Conservation (phyloP, 2,888 invertebrate genomes). For the Patella depressa region DNA sequence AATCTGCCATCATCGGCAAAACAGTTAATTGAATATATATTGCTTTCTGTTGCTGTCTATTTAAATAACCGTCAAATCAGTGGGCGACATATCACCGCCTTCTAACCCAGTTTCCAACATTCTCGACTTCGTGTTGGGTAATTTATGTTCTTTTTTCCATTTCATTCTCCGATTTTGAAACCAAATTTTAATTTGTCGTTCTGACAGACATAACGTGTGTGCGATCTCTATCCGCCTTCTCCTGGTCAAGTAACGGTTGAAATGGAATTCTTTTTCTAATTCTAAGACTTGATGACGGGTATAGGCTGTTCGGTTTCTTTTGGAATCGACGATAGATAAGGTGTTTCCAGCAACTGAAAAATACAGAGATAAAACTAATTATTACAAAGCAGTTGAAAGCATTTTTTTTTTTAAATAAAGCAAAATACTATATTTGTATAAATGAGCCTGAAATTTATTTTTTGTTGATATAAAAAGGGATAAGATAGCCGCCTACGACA, state of each 20-base stretch:
- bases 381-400: too few relatives aligned
- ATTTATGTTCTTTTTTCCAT: conserved; percentile 80
- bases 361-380: too few relatives aligned
- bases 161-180: conserved; percentile 98
- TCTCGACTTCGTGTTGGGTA: conserved; percentile 60
- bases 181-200: conserved; percentile 82
- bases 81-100: conserved; percentile 16
- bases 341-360: conserved; percentile 21
- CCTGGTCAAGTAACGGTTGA: conserved; percentile 96
- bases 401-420: too few relatives aligned
- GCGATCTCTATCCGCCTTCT: conserved; percentile 97
- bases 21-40: too few relatives aligned
- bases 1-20: too few relatives aligned
- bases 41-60: too few relatives aligned
- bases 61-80: conserved; percentile 21
- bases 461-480: too few relatives aligned
- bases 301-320: conserved; percentile 96
- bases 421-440: too few relatives aligned
- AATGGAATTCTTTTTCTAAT: conserved; percentile 98
- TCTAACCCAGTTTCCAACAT: conserved; percentile 48
- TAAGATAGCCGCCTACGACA: too few relatives aligned
- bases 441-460: too few relatives aligned
- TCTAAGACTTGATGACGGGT: conserved; percentile 97
- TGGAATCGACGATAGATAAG: conserved; percentile 81
- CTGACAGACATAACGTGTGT: conserved; percentile 94